Evolutionary conservation across 2,888 invertebrate species (phyloP).

Genomic region (Tuberolachnus salignus): DNA sequence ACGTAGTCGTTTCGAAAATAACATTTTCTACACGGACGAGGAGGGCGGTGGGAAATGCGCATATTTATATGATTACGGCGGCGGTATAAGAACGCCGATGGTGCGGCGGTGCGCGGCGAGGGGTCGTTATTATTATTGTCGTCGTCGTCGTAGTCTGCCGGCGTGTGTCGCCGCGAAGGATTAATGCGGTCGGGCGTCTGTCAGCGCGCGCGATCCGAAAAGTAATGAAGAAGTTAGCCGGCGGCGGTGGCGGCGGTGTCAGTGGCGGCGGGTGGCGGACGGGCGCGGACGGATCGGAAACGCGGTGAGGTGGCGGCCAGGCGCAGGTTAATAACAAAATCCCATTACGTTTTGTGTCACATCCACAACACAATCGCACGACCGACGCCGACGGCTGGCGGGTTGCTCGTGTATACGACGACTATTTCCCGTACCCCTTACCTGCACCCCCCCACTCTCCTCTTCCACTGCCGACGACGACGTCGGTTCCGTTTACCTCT

Average conservation of each 20-base stretch:
- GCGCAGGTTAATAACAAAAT: conserved; percentile 53
- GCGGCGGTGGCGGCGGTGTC: neutral
- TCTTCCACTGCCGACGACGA: too few species aligned
- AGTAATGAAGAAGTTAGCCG: conserved; percentile 55
- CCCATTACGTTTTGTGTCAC: conserved; percentile 56
- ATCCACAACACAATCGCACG: conserved; percentile 47
- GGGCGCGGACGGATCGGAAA: neutral
- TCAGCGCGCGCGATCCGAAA: conserved; percentile 48
- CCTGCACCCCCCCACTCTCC: too few species aligned
- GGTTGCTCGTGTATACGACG: neutral
- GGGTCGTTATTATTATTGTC: neutral
- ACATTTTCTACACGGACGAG: too few species aligned
- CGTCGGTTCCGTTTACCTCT: neutral
- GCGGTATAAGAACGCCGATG: neutral
- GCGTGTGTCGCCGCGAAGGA: conserved; percentile 43
- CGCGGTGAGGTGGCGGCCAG: neutral
- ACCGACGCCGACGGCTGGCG: neutral
- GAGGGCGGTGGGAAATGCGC: neutral
- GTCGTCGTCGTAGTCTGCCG: conserved; percentile 5
- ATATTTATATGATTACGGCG: too few species aligned
- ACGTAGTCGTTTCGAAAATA: too few species aligned
- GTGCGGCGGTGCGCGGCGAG: neutral
- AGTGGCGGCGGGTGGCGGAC: neutral
- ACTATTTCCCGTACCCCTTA: neutral
- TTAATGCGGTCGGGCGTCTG: conserved; percentile 56